phyloP scores from a whole-genome alignment of 2,888 invertebrate genomes.

The Meteorus cinctellus region DNA sequence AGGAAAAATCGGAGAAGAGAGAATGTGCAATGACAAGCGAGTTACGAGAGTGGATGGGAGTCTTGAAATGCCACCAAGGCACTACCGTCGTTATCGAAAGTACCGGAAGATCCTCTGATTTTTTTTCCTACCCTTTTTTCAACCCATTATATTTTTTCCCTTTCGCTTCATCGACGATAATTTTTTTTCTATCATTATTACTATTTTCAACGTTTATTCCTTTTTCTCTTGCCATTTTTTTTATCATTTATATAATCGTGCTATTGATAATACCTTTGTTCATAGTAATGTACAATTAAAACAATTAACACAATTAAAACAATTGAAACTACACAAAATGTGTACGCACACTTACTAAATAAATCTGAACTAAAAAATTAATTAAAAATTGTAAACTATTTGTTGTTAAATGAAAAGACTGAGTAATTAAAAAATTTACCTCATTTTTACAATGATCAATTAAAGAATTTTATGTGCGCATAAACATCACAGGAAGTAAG shows the following conservation, averaged over 20 bases:
- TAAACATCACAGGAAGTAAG: neutral
- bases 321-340: too few relatives aligned
- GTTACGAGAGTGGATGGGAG: slow-evolving; percentile 53
- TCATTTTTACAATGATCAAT: slow-evolving; percentile 21
- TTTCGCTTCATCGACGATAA: neutral
- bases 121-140: neutral
- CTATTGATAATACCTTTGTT: neutral
- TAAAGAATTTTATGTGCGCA: neutral
- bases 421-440: slow-evolving; percentile 29
- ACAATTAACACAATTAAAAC: too few relatives aligned
- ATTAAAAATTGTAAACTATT: slow-evolving; percentile 7
- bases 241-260: neutral
- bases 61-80: slow-evolving; percentile 59
- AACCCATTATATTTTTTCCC: neutral
- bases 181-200: slow-evolving; percentile 4
- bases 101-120: slow-evolving; percentile 62
- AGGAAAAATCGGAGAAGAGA: slow-evolving; percentile 23
- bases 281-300: too few relatives aligned
- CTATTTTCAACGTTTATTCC: neutral
- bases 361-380: neutral
- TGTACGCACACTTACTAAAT: neutral
- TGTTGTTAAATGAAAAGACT: slow-evolving; percentile 19
- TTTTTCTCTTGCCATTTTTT: neutral
- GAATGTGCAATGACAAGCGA: slow-evolving; percentile 35
- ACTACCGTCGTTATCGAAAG: slow-evolving; percentile 61